phyloP scores from a whole-genome alignment of 2,888 invertebrate genomes.

The Alloplasta piceator region DNA sequence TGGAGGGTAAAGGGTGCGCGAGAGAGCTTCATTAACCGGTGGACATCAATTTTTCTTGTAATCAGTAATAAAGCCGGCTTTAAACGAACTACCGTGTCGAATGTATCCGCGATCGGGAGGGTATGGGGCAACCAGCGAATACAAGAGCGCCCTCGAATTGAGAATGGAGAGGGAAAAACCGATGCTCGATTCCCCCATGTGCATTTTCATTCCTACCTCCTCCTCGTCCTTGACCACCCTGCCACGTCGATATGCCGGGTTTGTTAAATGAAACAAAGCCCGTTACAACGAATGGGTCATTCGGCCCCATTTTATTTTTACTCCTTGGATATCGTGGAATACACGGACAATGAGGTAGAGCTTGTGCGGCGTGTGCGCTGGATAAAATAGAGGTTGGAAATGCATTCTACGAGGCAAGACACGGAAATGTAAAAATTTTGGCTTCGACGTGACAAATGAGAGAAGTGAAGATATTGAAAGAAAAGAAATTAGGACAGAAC shows the following conservation, averaged over 20 bases:
- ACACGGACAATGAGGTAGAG: conserved; percentile 56
- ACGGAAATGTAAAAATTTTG: too few species aligned
- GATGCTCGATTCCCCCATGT: conserved; percentile 42
- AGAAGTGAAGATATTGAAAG: too few species aligned
- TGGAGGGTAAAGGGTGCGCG: not conserved
- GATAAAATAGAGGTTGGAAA: conserved; percentile 20
- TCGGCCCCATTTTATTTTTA: conserved; percentile 64
- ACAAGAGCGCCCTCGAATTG: conserved; percentile 16
- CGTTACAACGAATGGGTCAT: conserved; percentile 80
- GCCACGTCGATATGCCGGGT: conserved; percentile 71
- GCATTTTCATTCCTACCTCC: conserved; percentile 21
- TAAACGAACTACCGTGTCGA: conserved; percentile 75
- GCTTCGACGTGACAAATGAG: too few species aligned
- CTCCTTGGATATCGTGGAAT: conserved; percentile 36
- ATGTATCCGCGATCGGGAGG: conserved; percentile 38
- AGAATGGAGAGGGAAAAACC: conserved; percentile 42
- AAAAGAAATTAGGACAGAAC: too few species aligned
- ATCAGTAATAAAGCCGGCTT: conserved; percentile 80
- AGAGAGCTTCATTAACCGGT: conserved; percentile 75
- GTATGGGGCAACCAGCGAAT: conserved; percentile 13
- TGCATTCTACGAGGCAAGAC: conserved; percentile 9
- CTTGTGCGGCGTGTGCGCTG: conserved; percentile 51
- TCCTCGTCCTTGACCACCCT: not conserved
- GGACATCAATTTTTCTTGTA: conserved; percentile 80
- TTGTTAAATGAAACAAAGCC: conserved; percentile 81